These are phyloP conservation scores for Oscheius onirici DNA, from an alignment of 2,888 invertebrate genomes.

Conservation along the genomic window DNA sequence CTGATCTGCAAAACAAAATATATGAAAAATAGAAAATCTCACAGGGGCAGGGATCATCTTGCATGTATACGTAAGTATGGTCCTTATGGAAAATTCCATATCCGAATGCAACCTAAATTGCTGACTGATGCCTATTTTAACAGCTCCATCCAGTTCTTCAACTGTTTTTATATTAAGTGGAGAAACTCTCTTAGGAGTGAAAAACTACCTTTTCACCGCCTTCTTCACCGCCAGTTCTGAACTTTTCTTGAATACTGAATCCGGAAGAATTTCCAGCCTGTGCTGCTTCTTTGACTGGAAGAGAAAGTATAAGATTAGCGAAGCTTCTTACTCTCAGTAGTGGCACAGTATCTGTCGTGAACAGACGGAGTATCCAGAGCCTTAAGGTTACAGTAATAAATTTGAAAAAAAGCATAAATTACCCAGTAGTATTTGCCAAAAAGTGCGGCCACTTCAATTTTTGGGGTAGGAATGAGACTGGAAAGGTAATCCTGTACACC, in stretches of 20 bases:
- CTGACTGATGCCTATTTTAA: neutral
- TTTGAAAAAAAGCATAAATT: neutral
- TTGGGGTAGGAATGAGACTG: constrained; percentile 53
- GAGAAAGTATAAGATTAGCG: neutral
- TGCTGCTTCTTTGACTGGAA: constrained; percentile 48
- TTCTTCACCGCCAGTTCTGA: constrained; percentile 44
- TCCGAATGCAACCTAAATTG: constrained; percentile 48
- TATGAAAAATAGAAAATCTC: constrained; percentile 3
- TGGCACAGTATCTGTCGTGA: constrained; percentile 57
- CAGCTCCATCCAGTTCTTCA: neutral
- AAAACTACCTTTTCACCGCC: constrained; percentile 48
- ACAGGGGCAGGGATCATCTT: constrained; percentile 62
- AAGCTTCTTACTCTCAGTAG: constrained; percentile 47
- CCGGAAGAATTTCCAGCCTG: constrained; percentile 52
- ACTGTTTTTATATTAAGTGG: neutral
- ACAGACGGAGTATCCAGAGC: constrained; percentile 61
- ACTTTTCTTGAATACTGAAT: constrained; percentile 54
- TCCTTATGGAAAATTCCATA: constrained; percentile 55
- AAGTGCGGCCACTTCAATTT: constrained; percentile 48
- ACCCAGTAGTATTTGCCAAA: constrained; percentile 64
- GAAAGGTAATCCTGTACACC: constrained; percentile 62
- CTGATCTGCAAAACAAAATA: constrained; percentile 41
- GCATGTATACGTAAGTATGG: constrained; percentile 56
- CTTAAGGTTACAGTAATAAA: constrained; percentile 37
- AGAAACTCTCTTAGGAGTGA: neutral